Evolutionary conservation across 2,888 invertebrate genomes (phyloP).

Genomic region (Pinctada fucata): DNA sequence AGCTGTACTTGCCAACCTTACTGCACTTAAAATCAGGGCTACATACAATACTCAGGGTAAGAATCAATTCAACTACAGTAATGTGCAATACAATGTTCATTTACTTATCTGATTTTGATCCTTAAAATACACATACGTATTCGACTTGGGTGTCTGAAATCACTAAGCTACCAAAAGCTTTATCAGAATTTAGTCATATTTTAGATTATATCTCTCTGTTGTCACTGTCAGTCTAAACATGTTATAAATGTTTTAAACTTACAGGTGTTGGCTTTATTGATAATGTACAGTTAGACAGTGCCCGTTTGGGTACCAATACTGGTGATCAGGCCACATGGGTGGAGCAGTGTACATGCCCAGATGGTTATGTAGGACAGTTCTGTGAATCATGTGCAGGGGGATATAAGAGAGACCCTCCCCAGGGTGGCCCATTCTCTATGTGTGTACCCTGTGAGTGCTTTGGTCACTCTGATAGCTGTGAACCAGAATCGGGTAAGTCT

Average conservation of each 20-base stretch:
- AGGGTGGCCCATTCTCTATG: slow-evolving; percentile 93
- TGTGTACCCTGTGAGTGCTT: slow-evolving; percentile 99
- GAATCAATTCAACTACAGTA: slow-evolving; percentile 4
- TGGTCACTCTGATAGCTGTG: slow-evolving; percentile 96
- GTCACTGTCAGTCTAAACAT: too few species aligned
- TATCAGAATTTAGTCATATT: too few species aligned
- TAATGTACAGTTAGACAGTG: slow-evolving; percentile 92
- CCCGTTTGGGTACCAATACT: slow-evolving; percentile 80
- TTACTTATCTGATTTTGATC: neutral
- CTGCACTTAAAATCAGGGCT: slow-evolving; percentile 94
- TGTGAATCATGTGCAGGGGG: slow-evolving; percentile 98
- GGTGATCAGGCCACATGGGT: slow-evolving; percentile 93
- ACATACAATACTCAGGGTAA: slow-evolving; percentile 90
- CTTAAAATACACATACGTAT: too few species aligned
- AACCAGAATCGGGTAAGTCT: slow-evolving; percentile 78
- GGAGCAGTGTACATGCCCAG: slow-evolving; percentile 90
- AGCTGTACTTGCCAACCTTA: slow-evolving; percentile 93
- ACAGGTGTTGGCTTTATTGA: slow-evolving; percentile 89
- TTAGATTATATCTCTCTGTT: too few species aligned
- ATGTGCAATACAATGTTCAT: neutral
- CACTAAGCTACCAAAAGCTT: too few species aligned
- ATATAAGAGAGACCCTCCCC: slow-evolving; percentile 92
- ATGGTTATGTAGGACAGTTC: slow-evolving; percentile 89
- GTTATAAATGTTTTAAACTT: neutral
- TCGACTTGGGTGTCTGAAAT: too few species aligned